Evolutionary conservation across 53 echinoderm and acorn worm genomes (phyloP).

Genomic region (Holothuria scabra): DNA sequence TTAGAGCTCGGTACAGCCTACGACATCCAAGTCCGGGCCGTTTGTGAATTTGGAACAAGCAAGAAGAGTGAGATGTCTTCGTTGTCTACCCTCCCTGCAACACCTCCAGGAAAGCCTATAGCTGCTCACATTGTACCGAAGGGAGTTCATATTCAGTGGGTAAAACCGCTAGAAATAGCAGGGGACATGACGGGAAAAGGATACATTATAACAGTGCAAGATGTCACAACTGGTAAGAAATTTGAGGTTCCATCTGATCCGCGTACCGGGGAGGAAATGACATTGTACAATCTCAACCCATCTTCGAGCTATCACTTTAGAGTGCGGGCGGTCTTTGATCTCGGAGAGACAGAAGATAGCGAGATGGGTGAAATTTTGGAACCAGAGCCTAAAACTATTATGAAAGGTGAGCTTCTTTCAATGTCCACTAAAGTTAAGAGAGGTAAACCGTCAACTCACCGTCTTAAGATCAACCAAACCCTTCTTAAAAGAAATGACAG

Average conservation of each 20-base stretch:
- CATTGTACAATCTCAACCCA: slow-evolving; percentile 38
- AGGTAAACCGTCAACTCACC: slow-evolving; percentile 9
- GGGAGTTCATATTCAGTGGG: slow-evolving; percentile 50
- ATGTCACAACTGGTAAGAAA: not conserved
- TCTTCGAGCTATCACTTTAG: slow-evolving; percentile 41
- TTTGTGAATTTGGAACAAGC: slow-evolving; percentile 47
- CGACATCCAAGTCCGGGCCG: slow-evolving; percentile 41
- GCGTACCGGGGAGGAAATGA: not conserved
- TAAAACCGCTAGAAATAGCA: slow-evolving; percentile 43
- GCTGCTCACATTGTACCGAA: slow-evolving; percentile 21
- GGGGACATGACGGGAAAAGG: not conserved
- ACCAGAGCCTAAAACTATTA: slow-evolving; percentile 18
- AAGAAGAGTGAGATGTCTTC: slow-evolving; percentile 27
- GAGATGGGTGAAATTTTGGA: slow-evolving; percentile 45
- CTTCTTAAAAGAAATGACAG: not conserved
- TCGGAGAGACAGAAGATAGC: slow-evolving; percentile 38
- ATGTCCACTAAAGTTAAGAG: not conserved
- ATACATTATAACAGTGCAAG: slow-evolving; percentile 39
- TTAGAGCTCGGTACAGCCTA: slow-evolving; percentile 48
- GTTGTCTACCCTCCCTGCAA: slow-evolving; percentile 50
- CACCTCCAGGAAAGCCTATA: slow-evolving; percentile 49
- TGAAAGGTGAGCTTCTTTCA: not conserved
- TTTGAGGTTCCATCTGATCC: not conserved
- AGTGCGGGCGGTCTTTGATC: slow-evolving; percentile 54
- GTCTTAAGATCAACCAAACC: not conserved